Evolutionary conservation across 2,113 vertebrate species (phyloP).

Genomic region (Protobothrops flavoviridis): DNA sequence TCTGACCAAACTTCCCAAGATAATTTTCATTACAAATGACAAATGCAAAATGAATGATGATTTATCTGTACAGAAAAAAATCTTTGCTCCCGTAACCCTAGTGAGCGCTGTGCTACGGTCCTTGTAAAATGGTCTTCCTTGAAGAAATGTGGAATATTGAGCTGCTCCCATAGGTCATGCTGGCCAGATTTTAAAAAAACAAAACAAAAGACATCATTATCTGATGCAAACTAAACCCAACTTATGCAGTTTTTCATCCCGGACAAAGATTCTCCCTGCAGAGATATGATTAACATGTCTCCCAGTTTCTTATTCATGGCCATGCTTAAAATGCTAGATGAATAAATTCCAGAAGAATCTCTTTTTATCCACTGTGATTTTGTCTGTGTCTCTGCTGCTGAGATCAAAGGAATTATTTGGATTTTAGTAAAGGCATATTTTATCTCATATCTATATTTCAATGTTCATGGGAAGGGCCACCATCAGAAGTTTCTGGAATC

Average conservation of each 20-base stretch:
- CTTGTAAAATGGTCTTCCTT: not conserved
- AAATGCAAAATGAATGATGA: slow-evolving; percentile 5
- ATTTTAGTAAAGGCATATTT: not conserved
- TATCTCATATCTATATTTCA: not conserved
- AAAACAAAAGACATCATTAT: not conserved
- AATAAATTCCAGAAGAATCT: slow-evolving; percentile 17
- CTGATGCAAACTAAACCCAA: slow-evolving; percentile 16
- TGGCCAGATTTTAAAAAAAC: not conserved
- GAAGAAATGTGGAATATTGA: not conserved
- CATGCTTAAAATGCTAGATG: slow-evolving; percentile 39
- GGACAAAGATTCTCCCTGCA: slow-evolving; percentile 21
- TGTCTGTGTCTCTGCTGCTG: not conserved
- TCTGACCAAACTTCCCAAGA: not conserved
- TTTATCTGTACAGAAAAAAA: slow-evolving; percentile 19
- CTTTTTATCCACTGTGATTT: slow-evolving; percentile 12
- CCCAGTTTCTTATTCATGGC: slow-evolving; percentile 16
- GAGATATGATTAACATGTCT: not conserved
- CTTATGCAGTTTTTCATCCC: slow-evolving; percentile 27
- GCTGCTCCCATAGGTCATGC: not conserved
- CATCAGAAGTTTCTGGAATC: not conserved
- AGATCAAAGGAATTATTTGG: not conserved
- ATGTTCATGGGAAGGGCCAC: not conserved
- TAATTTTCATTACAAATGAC: slow-evolving; percentile 23
- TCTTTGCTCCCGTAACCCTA: not conserved
- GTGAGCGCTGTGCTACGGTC: not conserved